Evolutionary conservation across 2,113 vertebrate species (phyloP).

Genomic region (Hassar affinis): DNA sequence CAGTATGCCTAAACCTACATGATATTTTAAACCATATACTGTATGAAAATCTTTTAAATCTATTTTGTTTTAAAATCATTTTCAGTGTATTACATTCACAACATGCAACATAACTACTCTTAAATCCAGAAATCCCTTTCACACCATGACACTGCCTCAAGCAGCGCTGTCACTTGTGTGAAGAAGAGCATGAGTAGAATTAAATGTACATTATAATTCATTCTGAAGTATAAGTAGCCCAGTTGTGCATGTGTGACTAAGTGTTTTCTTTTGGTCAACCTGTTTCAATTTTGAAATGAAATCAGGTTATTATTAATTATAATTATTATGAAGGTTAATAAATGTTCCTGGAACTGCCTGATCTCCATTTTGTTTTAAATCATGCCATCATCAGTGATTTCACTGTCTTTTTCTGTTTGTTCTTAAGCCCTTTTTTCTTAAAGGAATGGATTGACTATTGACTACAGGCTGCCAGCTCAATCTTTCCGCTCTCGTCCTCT

Average conservation of each 20-base stretch:
- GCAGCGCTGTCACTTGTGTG: not conserved
- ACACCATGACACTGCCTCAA: not conserved
- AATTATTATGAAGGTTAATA: not conserved
- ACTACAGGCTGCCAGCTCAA: not conserved
- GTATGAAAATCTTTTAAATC: not conserved
- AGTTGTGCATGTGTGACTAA: not conserved
- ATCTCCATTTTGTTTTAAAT: not conserved
- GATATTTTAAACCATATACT: not conserved
- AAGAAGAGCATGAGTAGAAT: not conserved
- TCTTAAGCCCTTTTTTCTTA: not conserved
- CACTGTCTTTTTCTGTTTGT: not conserved
- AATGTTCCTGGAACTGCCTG: not conserved
- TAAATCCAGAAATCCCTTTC: not conserved
- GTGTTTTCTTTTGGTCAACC: not conserved
- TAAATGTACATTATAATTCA: not conserved
- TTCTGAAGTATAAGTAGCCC: not conserved
- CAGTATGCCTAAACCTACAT: not conserved
- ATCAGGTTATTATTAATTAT: not conserved
- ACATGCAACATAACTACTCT: not conserved
- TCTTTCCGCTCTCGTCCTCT: constrained; percentile 30
- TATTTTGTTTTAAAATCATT: not conserved
- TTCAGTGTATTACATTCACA: constrained; percentile 1
- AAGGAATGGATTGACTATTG: constrained; percentile 10
- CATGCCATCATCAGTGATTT: not conserved
- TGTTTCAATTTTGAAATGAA: not conserved